Conservation (phyloP, 2,113 vertebrate species). For the Pteruthius melanotis region DNA sequence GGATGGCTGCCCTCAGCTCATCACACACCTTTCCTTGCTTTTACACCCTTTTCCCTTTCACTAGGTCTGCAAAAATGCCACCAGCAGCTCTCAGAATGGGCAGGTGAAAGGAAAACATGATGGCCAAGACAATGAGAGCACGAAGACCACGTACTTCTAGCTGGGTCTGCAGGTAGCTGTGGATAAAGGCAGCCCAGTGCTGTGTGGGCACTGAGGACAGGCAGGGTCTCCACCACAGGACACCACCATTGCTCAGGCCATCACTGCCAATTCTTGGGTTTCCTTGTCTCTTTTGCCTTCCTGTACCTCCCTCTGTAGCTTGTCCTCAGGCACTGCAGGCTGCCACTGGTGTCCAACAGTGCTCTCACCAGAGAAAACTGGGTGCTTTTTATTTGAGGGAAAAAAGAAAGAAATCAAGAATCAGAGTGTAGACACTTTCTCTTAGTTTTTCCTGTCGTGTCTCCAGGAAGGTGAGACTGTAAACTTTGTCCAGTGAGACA, state of each 20-base stretch:
- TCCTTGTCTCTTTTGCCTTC: not conserved
- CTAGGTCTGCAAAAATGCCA: constrained; percentile 1
- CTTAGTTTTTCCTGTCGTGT: not conserved
- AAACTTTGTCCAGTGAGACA: not conserved
- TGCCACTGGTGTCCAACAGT: not conserved
- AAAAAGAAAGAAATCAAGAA: not conserved
- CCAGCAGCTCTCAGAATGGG: not conserved
- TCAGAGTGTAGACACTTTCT: not conserved
- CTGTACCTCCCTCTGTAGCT: not conserved
- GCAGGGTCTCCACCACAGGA: not conserved
- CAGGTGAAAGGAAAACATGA: not conserved
- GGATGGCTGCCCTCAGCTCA: not conserved
- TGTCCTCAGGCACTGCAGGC: not conserved
- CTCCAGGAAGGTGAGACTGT: not conserved
- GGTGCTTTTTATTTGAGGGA: not conserved
- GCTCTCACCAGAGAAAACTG: not conserved
- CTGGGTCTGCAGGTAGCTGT: not conserved
- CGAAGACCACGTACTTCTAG: constrained; percentile 42
- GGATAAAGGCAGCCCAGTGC: not conserved
- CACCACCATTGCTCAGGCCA: not conserved
- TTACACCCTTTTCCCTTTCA: not conserved
- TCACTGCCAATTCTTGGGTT: not conserved
- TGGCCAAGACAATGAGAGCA: not conserved
- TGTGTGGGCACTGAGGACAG: not conserved
- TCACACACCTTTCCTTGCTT: not conserved